Base-by-base conservation (phyloP, 1,140 invertebrate genomes). In the Laodelphax striatellus region DNA sequence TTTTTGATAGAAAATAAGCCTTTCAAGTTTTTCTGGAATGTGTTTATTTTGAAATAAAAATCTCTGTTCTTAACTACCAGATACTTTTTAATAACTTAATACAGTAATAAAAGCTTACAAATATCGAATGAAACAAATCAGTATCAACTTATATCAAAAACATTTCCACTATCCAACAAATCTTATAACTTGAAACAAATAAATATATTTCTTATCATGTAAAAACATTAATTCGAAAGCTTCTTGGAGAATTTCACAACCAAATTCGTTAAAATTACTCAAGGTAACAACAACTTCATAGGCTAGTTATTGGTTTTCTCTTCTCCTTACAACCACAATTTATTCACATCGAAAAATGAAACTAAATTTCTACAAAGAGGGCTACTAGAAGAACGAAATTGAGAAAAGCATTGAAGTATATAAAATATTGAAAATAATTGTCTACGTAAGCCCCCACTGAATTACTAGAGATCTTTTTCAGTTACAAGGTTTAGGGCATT, bases 261-360 rank as follows among this genome's bases (percentile, higher is more conserved):
- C 46, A 50, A 50, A 50, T 50, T 50, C 21, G 16, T 19, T 50
- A 50, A 50, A 50, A 50, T 50, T 50, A 50, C 34, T 50, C 46
- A 6, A 50, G 46, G 46, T 50, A 50, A 22, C 46, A 50, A 10
- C 16, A 50, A 38, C 34, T 38, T 38, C 34, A 38, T 38, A 38
- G 34, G 34, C 34, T 38, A 38, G 34, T 38, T 38, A 38, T 38
- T 38, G 34, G 34, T 38, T 38, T 38, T 38, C 2, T 38, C 34
- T 44, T 44, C 14, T 44, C 46, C 6, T 50, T 19, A 50, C 46
- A 22, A 22, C 46, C 46, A 50, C 11, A 50, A 50, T 19, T 13
- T 19, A 19, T 50, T 50, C 46, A 50, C 46, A 50, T 50, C 46
- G 21, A 50, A 50, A 50, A 50, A 50, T 50, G 46, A 50, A 50